Evolutionary conservation across 2,113 vertebrate genomes (phyloP), one percentile per base, ranked within the genome.

Genomic region (Meleagris gallopavo): DNA sequence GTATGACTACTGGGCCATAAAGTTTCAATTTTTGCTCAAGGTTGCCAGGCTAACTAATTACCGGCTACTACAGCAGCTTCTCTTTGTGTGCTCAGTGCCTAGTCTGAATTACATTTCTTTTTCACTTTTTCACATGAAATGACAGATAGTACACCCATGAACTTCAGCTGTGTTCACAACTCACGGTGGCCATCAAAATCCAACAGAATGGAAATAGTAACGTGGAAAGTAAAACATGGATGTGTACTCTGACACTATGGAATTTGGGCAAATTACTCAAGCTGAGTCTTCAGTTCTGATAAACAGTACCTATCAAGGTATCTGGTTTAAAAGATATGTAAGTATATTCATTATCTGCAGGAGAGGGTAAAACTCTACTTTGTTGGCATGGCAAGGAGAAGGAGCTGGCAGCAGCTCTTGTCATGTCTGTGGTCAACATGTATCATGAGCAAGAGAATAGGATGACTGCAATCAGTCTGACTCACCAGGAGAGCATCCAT

Each of bases 1-100:
- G 57, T 77, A 67, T 69, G 46, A 61, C n/a, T 18, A 72, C 24
- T 62, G 40, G 36, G 54, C 77, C 45, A 61, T 66, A 65, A 76
- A 78, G 58, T 24, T 54, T 64, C 1, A 4, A 55, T 65, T 87
- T 90, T 69, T 90, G 52, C 62, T 52, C 17, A 62, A 72, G 46
- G 45, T 46, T 87, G 67, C 62, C 54, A 80, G 27, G 34, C 40
- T 93, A 91, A 70, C 36, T 93, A 82, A 86, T 93, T 82, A 84
- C 48, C 61, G 22, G 25, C 57, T 78, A 36, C n/a, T 58, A 71
- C 52, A 69, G 30, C 22, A 72, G 52, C 57, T 76, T 41, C 34
- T 77, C 34, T 69, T 82, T 61, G 52, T 74, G 60, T 34, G 90
- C 60, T 36, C 54, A 13, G 18, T 77, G 32, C 20, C 70, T 60